These are phyloP conservation scores for Myanophis thanlyinensis DNA, from an alignment of 2,113 vertebrate genomes.

Conservation along the genomic window DNA sequence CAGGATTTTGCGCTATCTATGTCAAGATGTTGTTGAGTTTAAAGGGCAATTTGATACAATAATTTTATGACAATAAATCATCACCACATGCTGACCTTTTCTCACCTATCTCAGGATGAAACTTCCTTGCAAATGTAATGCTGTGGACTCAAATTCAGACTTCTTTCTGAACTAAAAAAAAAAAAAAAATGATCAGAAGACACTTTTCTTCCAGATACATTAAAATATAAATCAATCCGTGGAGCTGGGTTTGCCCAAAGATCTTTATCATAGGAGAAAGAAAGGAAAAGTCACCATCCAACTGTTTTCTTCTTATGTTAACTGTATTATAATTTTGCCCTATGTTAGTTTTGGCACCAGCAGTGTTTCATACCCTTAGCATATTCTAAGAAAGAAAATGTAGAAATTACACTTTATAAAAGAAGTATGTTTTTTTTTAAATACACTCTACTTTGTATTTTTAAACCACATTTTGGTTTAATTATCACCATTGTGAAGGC, in stretches of 20 bases:
- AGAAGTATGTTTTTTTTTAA: too few species aligned
- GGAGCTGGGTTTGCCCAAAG: not conserved
- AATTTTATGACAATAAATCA: not conserved
- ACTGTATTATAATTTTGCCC: not conserved
- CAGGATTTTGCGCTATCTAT: not conserved
- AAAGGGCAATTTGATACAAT: not conserved
- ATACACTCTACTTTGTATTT: too few species aligned
- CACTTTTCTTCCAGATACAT: not conserved
- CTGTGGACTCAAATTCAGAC: not conserved
- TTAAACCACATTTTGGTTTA: too few species aligned
- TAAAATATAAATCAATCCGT: conserved; percentile 1
- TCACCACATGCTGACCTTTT: conserved; percentile 12
- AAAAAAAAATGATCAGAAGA: not conserved
- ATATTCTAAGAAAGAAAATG: not conserved
- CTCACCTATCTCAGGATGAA: not conserved
- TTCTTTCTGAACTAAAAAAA: not conserved
- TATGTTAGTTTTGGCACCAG: not conserved
- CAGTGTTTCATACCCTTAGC: not conserved
- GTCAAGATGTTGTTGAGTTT: not conserved
- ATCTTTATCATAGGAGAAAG: not conserved
- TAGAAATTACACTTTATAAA: too few species aligned
- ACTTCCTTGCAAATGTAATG: not conserved
- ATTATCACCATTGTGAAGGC: too few species aligned
- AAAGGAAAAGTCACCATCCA: not conserved
- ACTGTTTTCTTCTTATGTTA: not conserved